A percentile compares a stretch with the other conserved stretches of the same genome.
These are phyloP conservation scores for Zoanthus solanderi DNA, from an alignment of 92 coral and sea anemone species.

Conservation along the genomic window DNA sequence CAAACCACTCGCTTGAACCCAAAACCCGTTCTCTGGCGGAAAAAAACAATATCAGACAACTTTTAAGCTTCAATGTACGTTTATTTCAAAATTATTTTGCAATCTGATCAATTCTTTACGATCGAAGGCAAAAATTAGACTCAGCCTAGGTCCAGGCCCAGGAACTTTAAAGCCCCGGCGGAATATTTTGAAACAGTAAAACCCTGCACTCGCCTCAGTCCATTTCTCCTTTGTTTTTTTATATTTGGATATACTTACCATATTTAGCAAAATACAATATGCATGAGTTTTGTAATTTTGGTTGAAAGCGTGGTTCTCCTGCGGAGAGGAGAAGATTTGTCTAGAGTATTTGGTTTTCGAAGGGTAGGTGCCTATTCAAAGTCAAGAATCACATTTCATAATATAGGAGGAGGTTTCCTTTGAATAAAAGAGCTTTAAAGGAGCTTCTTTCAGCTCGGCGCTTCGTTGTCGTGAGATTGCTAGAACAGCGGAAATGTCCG, in stretches of 20 bases:
- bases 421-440: not conserved
- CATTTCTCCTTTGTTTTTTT: not conserved
- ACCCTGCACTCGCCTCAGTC: constrained; percentile 38
- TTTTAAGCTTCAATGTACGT: too few relatives aligned
- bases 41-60: too few relatives aligned
- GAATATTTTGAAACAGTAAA: not conserved
- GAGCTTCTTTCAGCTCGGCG: not conserved
- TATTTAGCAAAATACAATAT: constrained; percentile 41
- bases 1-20: too few relatives aligned
- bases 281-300: constrained; percentile 42
- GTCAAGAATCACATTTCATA: not conserved
- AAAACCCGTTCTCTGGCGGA: too few relatives aligned
- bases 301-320: constrained; percentile 46
- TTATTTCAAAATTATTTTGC: too few relatives aligned
- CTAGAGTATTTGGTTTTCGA: constrained; percentile 21
- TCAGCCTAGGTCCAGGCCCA: too few relatives aligned
- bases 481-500: constrained; percentile 30
- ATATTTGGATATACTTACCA: constrained; percentile 35
- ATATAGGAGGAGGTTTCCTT: not conserved
- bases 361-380: constrained; percentile 47
- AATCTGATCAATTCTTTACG: too few relatives aligned
- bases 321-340: constrained; percentile 26
- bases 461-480: constrained; percentile 20
- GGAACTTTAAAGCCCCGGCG: too few relatives aligned
- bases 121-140: too few relatives aligned